phyloP scores from a whole-genome alignment of 2,888 invertebrate species.

The Acrobasis consociella region DNA sequence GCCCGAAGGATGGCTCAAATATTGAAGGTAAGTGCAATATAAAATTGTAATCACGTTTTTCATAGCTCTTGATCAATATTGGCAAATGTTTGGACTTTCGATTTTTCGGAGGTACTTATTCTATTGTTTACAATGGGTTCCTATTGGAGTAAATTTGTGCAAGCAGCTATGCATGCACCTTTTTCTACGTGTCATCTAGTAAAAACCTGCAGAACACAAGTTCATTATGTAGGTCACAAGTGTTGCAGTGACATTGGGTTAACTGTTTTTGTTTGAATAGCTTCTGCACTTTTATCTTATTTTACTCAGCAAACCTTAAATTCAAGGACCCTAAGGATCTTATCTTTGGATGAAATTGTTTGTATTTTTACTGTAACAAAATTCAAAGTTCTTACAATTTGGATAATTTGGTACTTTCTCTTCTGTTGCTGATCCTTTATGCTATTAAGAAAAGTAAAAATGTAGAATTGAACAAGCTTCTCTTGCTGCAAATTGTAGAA shows the following conservation, averaged over 20 bases:
- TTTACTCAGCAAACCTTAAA: neutral
- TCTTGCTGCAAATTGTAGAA: no score
- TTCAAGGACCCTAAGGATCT: neutral
- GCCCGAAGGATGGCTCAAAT: conserved; percentile 69
- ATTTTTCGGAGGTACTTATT: neutral
- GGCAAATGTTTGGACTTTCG: neutral
- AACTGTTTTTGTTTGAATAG: conserved; percentile 14
- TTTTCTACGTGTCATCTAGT: neutral
- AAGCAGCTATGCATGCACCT: conserved; percentile 1
- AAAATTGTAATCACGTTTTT: neutral
- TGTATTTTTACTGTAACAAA: neutral
- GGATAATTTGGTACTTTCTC: no score
- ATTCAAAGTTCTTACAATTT: no score
- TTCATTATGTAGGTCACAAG: conserved; percentile 22
- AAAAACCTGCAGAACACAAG: conserved; percentile 17
- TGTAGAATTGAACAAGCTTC: no score
- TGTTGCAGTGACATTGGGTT: conserved; percentile 20
- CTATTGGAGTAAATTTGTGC: conserved; percentile 1
- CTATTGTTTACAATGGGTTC: conserved; percentile 10
- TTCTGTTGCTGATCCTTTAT: no score
- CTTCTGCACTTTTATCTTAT: neutral
- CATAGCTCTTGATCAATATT: neutral
- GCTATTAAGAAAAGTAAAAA: no score
- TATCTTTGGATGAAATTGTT: neutral
- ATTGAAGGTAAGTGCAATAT: conserved; percentile 62